A percentile compares a stretch with the other conserved stretches of the same genome.
Conservation (phyloP, 1,140 invertebrate species). For the Ctenoplectra terminalis region DNA sequence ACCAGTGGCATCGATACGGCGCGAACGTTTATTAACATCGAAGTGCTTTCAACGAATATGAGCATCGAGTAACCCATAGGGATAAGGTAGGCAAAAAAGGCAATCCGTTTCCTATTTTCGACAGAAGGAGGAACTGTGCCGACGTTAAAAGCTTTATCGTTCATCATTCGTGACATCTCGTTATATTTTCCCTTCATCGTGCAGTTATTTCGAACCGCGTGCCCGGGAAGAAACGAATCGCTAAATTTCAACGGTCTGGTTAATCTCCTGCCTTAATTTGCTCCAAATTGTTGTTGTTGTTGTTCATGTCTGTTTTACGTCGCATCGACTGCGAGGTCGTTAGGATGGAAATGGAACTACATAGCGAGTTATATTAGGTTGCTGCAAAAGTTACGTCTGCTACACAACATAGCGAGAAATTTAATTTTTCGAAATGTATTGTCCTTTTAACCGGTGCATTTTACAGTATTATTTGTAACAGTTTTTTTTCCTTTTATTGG, state of each 20-base stretch:
- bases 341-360: no score
- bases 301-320: no score
- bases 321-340: no score
- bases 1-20: conserved; percentile 28
- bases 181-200: conserved; percentile 18
- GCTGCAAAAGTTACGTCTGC: no score
- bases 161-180: conserved; percentile 46
- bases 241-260: not conserved
- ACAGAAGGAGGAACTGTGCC: conserved; percentile 31
- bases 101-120: conserved; percentile 59
- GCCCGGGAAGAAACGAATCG: not conserved
- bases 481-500: no score
- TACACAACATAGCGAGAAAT: no score
- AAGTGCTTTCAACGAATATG: conserved; percentile 63
- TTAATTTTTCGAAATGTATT: no score
- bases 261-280: no score
- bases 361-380: no score
- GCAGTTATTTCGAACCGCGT: conserved; percentile 14
- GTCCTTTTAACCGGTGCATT: no score
- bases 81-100: conserved; percentile 47
- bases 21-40: conserved; percentile 65
- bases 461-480: no score
- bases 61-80: conserved; percentile 53
- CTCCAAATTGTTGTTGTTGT: no score
- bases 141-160: conserved; percentile 60